Evolutionary conservation across 2,113 vertebrate species (phyloP).

Genomic region (Montifringilla adamsi): DNA sequence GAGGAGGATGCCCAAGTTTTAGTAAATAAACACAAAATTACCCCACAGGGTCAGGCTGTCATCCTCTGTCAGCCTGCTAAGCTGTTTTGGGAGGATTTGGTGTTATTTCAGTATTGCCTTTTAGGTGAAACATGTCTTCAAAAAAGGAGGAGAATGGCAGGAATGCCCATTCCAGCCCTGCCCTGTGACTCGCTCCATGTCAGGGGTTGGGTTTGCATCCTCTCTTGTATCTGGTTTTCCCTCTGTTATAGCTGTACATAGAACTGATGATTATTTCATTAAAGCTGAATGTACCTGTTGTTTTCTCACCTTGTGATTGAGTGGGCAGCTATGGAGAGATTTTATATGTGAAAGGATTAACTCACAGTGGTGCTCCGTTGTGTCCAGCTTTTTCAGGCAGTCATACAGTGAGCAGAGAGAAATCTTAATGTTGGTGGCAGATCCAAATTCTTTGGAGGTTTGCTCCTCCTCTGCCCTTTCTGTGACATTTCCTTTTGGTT

Average conservation of each 20-base stretch:
- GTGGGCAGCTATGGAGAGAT: neutral
- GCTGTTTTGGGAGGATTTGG: neutral
- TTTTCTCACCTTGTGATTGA: constrained; percentile 16
- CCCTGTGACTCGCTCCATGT: rapidly evolving
- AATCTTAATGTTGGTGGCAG: neutral
- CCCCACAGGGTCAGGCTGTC: neutral
- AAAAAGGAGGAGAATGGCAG: neutral
- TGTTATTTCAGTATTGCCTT: neutral
- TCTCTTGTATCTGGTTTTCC: neutral
- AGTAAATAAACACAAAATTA: neutral
- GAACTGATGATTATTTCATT: constrained; percentile 31
- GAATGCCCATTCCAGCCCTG: neutral
- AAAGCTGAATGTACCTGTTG: constrained; percentile 35
- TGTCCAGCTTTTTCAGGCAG: neutral
- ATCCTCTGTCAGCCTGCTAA: neutral
- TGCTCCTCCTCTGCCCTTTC: neutral
- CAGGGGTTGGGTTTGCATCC: constrained; percentile 9
- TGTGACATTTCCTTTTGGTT: neutral
- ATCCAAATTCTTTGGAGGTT: neutral
- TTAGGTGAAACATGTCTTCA: rapidly evolving
- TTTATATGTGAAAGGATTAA: neutral
- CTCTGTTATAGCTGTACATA: neutral
- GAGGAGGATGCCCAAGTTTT: neutral
- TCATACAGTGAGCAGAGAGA: neutral
- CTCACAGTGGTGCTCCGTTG: neutral